Base-by-base conservation (phyloP, 2,113 vertebrate species). In the Vanacampus margaritifer region DNA sequence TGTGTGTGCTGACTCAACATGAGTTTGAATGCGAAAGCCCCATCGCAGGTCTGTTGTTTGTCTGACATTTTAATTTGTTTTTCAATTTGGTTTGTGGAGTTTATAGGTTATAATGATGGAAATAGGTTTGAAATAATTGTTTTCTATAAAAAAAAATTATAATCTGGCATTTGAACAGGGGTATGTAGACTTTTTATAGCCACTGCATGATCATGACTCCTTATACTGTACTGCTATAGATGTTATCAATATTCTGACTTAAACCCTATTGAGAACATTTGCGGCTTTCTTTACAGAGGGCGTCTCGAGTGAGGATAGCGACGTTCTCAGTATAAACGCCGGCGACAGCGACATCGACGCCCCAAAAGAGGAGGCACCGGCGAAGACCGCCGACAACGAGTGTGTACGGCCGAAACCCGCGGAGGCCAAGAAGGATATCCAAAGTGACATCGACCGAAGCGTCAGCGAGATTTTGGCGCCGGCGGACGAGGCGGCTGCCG, bases 291-390 rank as follows among this genome's bases (percentile, higher is more conserved):
- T 28, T 79, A 35, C 89, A 95, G 93, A 94, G 69, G 94, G 89
- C 0, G 88, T 74, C 3, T 92, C 91, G 39, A 94, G 94, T 67
- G 97, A 99, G 86, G 97, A 98, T 70, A 97, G 94, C 1, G 95
- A 98, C 67, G 96, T 96, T 28, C 92, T 99, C 48, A 98, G 96
- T 90, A 98, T 99, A 85, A 98, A 98, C 45, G 96, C 97, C 50
- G 97, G 98, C 82, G 96, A 98, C 69, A 99, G 97, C 16, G 97
- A 99, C 87, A 99, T 99, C 71, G 96, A 98, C 83, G 95, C 92
- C 5, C 92, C 91, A 0, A 94, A 94, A 89, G 93, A 93, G 2
- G 94, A 97, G 77, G 93, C 91, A 57, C 70, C 90, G 2, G 66
- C 45, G 2, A 90, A 89, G 78, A 39, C 72, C 4, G 36, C 74